Conservation (phyloP, 2,113 vertebrate species). For the Azemiops feae region DNA sequence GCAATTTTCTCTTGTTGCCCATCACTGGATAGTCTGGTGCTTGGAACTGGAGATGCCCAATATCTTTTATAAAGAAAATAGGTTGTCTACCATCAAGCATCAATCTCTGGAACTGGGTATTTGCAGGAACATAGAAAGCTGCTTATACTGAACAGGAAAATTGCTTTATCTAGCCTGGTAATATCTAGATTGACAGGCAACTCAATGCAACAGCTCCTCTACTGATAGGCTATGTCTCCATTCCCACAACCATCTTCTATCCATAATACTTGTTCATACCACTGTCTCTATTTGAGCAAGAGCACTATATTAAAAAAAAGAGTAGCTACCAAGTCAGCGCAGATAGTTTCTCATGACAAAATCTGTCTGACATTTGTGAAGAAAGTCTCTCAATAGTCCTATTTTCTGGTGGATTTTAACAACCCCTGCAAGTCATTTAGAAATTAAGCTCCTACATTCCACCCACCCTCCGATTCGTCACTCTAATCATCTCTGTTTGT, state of each 20-base stretch:
- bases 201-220: neutral
- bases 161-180: neutral
- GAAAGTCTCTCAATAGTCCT: no score
- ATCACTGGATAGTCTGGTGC: no score
- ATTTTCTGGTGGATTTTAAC: neutral
- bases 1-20: no score
- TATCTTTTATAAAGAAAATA: no score
- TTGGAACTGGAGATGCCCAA: no score
- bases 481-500: neutral
- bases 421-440: neutral
- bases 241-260: no score
- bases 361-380: neutral
- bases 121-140: no score
- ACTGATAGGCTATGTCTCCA: neutral
- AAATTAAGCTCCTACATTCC: neutral
- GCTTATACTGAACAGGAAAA: neutral
- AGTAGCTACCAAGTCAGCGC: neutral
- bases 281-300: neutral
- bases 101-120: no score
- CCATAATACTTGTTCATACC: neutral
- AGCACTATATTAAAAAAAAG: neutral
- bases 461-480: neutral
- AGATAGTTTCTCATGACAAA: neutral
- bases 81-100: no score
- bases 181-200: neutral